Evolutionary conservation across 2,888 invertebrate species (phyloP).

Genomic region (Netelia virgata): DNA sequence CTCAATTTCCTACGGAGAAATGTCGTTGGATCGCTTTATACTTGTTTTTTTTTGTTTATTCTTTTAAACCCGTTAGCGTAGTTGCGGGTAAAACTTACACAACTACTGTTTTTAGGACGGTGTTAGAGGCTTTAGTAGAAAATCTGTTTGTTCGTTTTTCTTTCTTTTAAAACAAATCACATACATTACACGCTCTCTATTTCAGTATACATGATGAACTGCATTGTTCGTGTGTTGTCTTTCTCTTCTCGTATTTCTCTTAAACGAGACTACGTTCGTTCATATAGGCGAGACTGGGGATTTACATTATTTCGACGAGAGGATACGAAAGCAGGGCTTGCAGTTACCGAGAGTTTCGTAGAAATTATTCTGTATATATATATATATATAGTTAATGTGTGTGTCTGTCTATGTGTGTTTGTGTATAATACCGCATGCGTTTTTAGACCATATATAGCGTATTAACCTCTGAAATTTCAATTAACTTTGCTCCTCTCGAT

Average conservation of each 20-base stretch:
- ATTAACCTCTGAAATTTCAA: slow-evolving; percentile 33
- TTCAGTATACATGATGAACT: slow-evolving; percentile 26
- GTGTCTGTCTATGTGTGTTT: slow-evolving; percentile 28
- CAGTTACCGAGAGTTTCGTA: slow-evolving; percentile 44
- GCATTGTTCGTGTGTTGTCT: slow-evolving; percentile 19
- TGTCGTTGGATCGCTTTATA: slow-evolving; percentile 9
- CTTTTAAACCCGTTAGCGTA: slow-evolving; percentile 41
- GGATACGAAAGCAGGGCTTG: slow-evolving; percentile 51
- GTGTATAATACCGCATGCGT: slow-evolving; percentile 31
- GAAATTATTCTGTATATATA: slow-evolving; percentile 40
- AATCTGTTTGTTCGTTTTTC: slow-evolving; percentile 42
- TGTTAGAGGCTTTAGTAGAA: slow-evolving; percentile 66
- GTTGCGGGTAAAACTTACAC: slow-evolving; percentile 56
- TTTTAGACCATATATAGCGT: slow-evolving; percentile 36
- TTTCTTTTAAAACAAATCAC: slow-evolving; percentile 32
- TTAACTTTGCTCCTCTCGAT: slow-evolving; percentile 42
- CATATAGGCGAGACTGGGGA: slow-evolving; percentile 17
- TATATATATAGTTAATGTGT: background rate
- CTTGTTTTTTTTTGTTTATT: slow-evolving; percentile 10
- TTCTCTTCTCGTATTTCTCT: slow-evolving; percentile 5
- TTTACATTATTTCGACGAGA: slow-evolving; percentile 30
- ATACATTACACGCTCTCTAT: slow-evolving; percentile 36
- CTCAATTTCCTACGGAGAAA: slow-evolving; percentile 36
- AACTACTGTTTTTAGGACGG: slow-evolving; percentile 64
- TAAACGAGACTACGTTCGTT: slow-evolving; percentile 30